Base-by-base conservation (phyloP, 2,113 vertebrate genomes). In the Nettapus auritus region DNA sequence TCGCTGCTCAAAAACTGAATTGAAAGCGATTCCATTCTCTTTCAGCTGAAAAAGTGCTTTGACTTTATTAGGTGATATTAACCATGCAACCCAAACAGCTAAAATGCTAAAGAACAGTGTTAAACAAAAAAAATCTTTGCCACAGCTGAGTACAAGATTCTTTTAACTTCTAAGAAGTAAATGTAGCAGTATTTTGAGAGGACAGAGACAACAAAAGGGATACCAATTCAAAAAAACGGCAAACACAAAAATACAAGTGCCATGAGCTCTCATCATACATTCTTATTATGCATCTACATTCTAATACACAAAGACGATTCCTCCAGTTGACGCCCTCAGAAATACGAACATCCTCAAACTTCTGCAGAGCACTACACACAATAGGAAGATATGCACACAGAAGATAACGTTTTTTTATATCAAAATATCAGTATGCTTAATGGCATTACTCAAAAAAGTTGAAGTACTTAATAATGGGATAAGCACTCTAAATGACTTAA, bases 401-500 rank as follows among this genome's bases (percentile, higher is more conserved):
- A 95, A 83, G 68, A 67, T 12, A 75, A 82, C 25, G n/a, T 59
- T 84, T 84, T 11, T 46, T 92, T 68, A 71, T 13, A 28, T 66
- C 13, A 88, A 75, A 94, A 86, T 13, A 48, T 10, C 66, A 64
- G 52, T 70, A 68, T 15, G 22, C 31, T 64, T 93, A 89, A 77
- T 59, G 26, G 75, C 23, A 91, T 76, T 10, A 66, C 59, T 73
- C 57, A 81, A 94, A 88, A 93, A 90, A 81, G 55, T 71, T 85
- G 48, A 80, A 88, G 40, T 81, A 78, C 76, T 78, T 92, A 92
- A 94, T 88, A 92, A 92, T 33, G 42, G 60, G 52, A 90, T 86
- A 89, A 90, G 42, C 26, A 62, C 21, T 40, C 48, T 68, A 92
- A 81, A 86, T 48, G 13, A 90, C 69, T 89, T 74, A 68, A 80